phyloP scores from a whole-genome alignment of 2,888 invertebrate species.

The Nezara viridula region DNA sequence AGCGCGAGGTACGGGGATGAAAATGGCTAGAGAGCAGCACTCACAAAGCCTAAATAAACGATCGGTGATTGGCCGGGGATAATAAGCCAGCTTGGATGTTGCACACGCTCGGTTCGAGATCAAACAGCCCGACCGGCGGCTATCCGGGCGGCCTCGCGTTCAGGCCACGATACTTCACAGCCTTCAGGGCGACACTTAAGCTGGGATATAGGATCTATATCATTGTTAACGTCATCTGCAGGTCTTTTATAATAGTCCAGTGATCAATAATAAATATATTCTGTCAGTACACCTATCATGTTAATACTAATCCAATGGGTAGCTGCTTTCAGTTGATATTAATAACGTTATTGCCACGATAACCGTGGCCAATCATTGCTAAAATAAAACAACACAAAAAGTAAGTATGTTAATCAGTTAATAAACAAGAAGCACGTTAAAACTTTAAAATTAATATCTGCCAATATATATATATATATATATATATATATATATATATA shows the following conservation, averaged over 20 bases:
- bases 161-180: background rate
- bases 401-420: too few relatives aligned
- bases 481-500: too few relatives aligned
- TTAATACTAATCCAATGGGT: background rate
- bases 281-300: background rate
- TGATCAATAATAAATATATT: background rate
- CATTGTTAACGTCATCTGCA: conserved; percentile 11
- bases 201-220: background rate
- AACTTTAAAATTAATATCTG: too few relatives aligned
- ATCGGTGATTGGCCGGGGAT: background rate
- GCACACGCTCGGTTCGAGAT: background rate
- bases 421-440: too few relatives aligned
- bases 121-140: background rate
- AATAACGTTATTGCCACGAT: background rate
- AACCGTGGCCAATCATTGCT: background rate
- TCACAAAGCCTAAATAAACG: conserved; percentile 19
- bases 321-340: too few relatives aligned
- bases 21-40: background rate
- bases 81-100: conserved; percentile 2
- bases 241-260: background rate
- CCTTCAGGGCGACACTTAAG: background rate
- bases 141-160: background rate
- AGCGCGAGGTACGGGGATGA: background rate
- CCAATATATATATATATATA: too few relatives aligned
- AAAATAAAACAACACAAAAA: background rate